Conservation (phyloP, 1,140 invertebrate species). For the Drosophila bifasciata region DNA sequence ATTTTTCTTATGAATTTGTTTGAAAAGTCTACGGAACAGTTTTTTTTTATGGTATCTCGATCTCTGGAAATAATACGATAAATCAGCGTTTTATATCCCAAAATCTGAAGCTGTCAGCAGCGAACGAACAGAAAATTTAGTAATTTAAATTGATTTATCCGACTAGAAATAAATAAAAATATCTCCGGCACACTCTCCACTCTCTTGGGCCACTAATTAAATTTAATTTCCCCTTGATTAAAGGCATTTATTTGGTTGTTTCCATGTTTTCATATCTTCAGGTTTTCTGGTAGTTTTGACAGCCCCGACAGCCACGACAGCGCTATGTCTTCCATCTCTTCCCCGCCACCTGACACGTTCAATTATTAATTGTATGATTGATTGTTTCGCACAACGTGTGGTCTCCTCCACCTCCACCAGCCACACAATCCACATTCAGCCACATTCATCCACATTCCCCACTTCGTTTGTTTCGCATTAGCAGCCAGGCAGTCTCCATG, state of each 20-base stretch:
- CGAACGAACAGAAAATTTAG: slow-evolving; percentile 23
- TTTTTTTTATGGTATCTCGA: too few relatives aligned
- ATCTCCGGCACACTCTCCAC: slow-evolving; percentile 12
- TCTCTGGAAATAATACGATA: too few relatives aligned
- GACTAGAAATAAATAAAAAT: slow-evolving; percentile 49
- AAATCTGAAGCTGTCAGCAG: slow-evolving; percentile 49
- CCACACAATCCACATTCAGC: too few relatives aligned
- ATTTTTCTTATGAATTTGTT: too few relatives aligned
- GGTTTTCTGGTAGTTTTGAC: slow-evolving; percentile 57
- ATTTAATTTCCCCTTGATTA: slow-evolving; percentile 71
- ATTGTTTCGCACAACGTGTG: slow-evolving; percentile 66
- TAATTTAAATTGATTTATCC: slow-evolving; percentile 64
- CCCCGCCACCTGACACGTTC: slow-evolving; percentile 34
- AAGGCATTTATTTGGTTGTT: slow-evolving; percentile 58
- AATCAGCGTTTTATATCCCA: too few relatives aligned
- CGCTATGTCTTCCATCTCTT: slow-evolving; percentile 13
- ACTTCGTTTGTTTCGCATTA: slow-evolving; percentile 24
- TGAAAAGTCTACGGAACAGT: too few relatives aligned
- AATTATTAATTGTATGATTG: slow-evolving; percentile 76
- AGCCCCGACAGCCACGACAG: slow-evolving; percentile 13
- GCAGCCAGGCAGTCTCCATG: slow-evolving; percentile 46
- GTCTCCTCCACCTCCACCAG: slow-evolving; percentile 23
- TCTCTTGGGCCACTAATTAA: slow-evolving; percentile 53
- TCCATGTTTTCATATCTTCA: slow-evolving; percentile 43
- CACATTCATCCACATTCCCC: not conserved